Evolutionary conservation across 2,113 vertebrate species (phyloP), one percentile per base, ranked within the genome.

Genomic region (Psilopsiagon aymara): DNA sequence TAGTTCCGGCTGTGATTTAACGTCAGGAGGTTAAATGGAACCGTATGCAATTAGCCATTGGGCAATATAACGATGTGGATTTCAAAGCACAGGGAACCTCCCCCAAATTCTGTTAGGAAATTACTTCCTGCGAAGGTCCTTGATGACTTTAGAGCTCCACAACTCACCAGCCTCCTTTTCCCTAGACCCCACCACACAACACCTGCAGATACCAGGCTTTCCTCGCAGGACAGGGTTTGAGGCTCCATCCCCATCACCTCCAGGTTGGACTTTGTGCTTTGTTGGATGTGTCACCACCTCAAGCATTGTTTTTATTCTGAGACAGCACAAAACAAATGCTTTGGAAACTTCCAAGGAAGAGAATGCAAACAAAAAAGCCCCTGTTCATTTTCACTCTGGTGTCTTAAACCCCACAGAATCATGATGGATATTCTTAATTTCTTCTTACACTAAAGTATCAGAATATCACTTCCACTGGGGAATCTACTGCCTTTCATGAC

Each of bases 1-100:
- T 37, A 91, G 80, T 84, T 93, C n/a, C 24, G 33, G 49, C 71
- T 60, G 53, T 82, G 77, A 91, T 92, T 95, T 78, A 87, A 87
- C 12, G 24, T 69, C 7, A 31, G 16, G 44, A 88, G 46, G 79
- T 59, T 67, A 83, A 80, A 81, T 52, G 47, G 84, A 89, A 71
- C 80, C 3, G 41, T 57, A 74, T 39, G 49, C 37, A 74, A 70
- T 75, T 51, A 82, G 33, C 81, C 84, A 44, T 23, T 6, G 66
- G 80, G 64, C 53, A 64, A 51, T 23, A 6, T 11, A 59, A 64
- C 0, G 5, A 63, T 3, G 14, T 6, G 28, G 55, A 37, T 66
- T 88, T 60, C 33, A 12, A 55, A 70, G 47, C 29, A 4, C 2
- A 3, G 1, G 3, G 33, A 43, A 14, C 60, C 47, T 81, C 43